Conservation (phyloP, 2,113 vertebrate genomes). For the Takifugu flavidus region DNA sequence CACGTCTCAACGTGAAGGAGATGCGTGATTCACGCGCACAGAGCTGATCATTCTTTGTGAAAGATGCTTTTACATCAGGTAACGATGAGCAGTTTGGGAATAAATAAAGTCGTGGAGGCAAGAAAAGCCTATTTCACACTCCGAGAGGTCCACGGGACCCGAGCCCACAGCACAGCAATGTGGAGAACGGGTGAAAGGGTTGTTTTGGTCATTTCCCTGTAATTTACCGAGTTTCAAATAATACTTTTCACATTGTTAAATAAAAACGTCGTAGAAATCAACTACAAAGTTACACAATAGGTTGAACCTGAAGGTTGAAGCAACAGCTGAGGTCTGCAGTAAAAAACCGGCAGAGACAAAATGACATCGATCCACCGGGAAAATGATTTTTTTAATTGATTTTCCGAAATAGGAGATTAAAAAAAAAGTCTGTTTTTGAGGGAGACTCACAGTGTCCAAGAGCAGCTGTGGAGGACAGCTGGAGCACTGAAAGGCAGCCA, state of each 20-base stretch:
- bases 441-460: slow-evolving; percentile 31
- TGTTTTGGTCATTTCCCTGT: slow-evolving; percentile 31
- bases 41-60: no score
- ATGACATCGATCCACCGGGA: slow-evolving; percentile 42
- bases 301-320: slow-evolving; percentile 40
- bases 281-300: slow-evolving; percentile 59
- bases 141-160: neutral
- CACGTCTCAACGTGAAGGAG: no score
- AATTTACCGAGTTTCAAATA: slow-evolving; percentile 27
- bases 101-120: neutral
- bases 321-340: slow-evolving; percentile 41
- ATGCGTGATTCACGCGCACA: no score
- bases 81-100: neutral
- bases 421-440: slow-evolving; percentile 26
- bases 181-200: slow-evolving; percentile 12
- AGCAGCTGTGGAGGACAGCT: slow-evolving; percentile 17
- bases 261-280: slow-evolving; percentile 62
- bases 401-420: neutral
- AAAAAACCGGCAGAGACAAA: slow-evolving; percentile 63
- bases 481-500: slow-evolving; percentile 31
- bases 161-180: neutral
- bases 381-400: slow-evolving; percentile 15
- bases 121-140: neutral
- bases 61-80: slow-evolving; percentile 2
- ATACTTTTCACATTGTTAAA: slow-evolving; percentile 45